Conservation (phyloP, 2,797 vertebrate species). For the Micromesistius poutassou region DNA sequence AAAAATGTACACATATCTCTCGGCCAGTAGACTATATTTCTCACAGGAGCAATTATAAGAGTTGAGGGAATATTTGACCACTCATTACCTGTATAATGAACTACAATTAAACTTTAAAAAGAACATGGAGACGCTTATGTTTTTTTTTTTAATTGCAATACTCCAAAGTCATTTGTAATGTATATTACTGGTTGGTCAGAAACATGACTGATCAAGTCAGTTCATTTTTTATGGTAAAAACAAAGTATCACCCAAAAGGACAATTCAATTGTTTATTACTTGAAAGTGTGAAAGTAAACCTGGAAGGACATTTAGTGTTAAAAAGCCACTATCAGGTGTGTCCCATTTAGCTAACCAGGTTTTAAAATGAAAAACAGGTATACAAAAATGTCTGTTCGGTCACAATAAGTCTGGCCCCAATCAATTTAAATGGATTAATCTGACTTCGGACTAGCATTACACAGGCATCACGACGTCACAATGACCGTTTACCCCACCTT, state of each 20-base stretch:
- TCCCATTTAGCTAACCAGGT: too few species aligned
- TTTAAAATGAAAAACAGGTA: too few species aligned
- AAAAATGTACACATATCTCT: slow-evolving; percentile 33
- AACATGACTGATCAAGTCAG: neutral
- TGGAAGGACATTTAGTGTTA: neutral
- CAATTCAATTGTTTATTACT: neutral
- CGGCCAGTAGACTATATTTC: slow-evolving; percentile 29
- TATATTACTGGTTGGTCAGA: neutral
- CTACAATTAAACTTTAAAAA: too few species aligned
- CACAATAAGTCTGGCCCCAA: neutral
- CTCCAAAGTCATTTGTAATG: too few species aligned
- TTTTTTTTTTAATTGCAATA: too few species aligned
- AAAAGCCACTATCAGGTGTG: neutral
- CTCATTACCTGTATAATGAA: too few species aligned
- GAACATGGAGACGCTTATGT: too few species aligned
- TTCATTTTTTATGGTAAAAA: too few species aligned
- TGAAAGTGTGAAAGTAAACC: neutral
- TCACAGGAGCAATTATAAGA: slow-evolving; percentile 55
- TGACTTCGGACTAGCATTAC: neutral
- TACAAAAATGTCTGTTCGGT: too few species aligned
- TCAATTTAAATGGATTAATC: neutral
- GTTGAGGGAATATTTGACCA: slow-evolving; percentile 21
- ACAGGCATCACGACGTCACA: neutral
- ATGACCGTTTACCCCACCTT: slow-evolving; percentile 39
- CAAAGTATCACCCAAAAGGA: neutral